Evolutionary conservation across 64 coral and sea anemone genomes (phyloP).

Genomic region (Montipora foliosa): DNA sequence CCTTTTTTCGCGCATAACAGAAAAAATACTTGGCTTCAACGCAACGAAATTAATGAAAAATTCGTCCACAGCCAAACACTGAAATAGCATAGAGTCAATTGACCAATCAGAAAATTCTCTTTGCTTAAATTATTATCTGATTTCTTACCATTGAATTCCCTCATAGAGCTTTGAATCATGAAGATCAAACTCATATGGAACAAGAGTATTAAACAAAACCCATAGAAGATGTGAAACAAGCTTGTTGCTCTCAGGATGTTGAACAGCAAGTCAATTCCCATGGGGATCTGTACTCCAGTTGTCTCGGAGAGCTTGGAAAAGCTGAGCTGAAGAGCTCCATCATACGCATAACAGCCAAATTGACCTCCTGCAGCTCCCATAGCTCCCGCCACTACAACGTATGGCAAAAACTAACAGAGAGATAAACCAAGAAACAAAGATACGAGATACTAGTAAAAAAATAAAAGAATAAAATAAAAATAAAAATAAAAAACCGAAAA

Average conservation of each 20-base stretch:
- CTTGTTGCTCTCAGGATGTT: conserved; percentile 89
- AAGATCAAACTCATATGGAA: conserved; percentile 89
- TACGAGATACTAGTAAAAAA: no score
- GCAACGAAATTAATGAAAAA: no score
- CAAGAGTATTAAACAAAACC: conserved; percentile 73
- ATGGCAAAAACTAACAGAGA: conserved; percentile 70
- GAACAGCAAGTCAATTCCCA: conserved; percentile 72
- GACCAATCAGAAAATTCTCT: no score
- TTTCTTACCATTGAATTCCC: conserved; percentile 86
- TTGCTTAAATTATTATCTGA: not conserved
- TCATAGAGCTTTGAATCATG: conserved; percentile 95
- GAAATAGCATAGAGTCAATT: no score
- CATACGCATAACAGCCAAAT: conserved; percentile 87
- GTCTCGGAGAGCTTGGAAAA: conserved; percentile 47
- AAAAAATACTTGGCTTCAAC: no score
- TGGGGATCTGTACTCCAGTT: conserved; percentile 52
- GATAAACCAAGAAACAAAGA: not conserved
- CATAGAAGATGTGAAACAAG: conserved; percentile 89
- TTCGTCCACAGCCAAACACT: no score
- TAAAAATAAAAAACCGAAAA: no score
- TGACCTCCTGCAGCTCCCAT: conserved; percentile 87
- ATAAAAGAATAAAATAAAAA: no score
- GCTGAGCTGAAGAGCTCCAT: conserved; percentile 74
- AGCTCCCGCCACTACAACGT: conserved; percentile 72
- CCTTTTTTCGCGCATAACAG: no score